A percentile compares a stretch with the other conserved stretches of the same genome.
These are phyloP conservation scores for Porites evermanni DNA, from an alignment of 92 coral and sea anemone genomes.

Conservation along the genomic window DNA sequence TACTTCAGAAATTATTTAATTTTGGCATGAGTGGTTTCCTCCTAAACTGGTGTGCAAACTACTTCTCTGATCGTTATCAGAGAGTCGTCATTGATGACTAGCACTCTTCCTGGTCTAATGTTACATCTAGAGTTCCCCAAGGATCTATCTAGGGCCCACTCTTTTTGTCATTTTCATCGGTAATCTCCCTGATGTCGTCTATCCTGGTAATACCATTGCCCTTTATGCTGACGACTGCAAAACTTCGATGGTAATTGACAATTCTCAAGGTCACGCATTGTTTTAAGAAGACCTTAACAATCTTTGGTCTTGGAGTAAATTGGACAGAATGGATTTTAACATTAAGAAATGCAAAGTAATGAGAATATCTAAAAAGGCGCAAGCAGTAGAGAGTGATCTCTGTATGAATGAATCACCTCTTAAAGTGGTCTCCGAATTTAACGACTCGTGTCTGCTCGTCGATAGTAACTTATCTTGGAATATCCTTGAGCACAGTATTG, in stretches of 20 bases:
- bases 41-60: neutral
- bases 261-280: neutral
- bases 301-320: slow-evolving; percentile 11
- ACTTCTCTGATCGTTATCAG: neutral
- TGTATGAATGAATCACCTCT: slow-evolving; percentile 28
- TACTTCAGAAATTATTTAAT: neutral
- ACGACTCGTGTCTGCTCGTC: slow-evolving; percentile 38
- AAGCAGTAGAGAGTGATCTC: slow-evolving; percentile 14
- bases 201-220: neutral
- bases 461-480: slow-evolving; percentile 28
- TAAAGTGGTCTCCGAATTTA: slow-evolving; percentile 32
- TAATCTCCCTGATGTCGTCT: neutral
- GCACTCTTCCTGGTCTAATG: slow-evolving; percentile 5
- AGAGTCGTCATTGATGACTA: neutral
- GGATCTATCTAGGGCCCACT: slow-evolving; percentile 3
- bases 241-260: neutral
- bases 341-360: neutral
- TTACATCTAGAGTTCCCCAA: neutral
- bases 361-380: slow-evolving; percentile 31
- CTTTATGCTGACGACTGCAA: neutral
- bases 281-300: neutral
- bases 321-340: slow-evolving; percentile 1
- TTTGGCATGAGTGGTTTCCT: neutral
- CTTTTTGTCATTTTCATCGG: neutral
- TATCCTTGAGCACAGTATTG: slow-evolving; percentile 30